Evolutionary conservation across 1,140 invertebrate genomes (phyloP), one percentile per base, ranked within the genome.

Genomic region (Bombus impatiens): DNA sequence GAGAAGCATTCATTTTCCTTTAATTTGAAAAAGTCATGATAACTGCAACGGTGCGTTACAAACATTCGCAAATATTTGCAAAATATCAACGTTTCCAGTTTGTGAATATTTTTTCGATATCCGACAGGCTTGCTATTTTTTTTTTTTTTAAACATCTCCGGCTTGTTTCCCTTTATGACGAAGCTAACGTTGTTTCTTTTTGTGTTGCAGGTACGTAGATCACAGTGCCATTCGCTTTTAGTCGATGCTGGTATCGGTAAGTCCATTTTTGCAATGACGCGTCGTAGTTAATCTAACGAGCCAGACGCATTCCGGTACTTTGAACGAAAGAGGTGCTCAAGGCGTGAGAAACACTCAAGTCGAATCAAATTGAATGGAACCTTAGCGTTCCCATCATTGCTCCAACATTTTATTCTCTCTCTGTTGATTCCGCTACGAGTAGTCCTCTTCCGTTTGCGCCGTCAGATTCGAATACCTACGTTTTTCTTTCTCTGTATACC

Each of bases 181-280:
- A 42, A 15, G 12, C 70, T 44, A 35, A 72, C 8, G 25, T n/a
- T 53, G 15, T 12, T 76, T 59, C 71, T 44, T 87, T 80, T 86
- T 68, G 9, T 87, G 87, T 91, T 91, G 22, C 90, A 92, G 91
- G 91, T 92, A 91, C 76, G 91, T 92, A 86, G 32, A 62, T 42
- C n/a, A 35, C 67, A 8, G 32, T 78, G 72, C n/a, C 37, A 82
- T 79, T 87, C 37, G n/a, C 57, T 42, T 32, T 35, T 37, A 37
- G 40, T 40, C 28, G n/a, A 28, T 32, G 2, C 57, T 8, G n/a
- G 32, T 80, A 35, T 57, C 59, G 89, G 89, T 90, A 76, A 90
- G 89, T 90, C 62, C 37, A 82, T 78, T 90, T 70, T 76, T 37
- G 13, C 59, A 82, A 75, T 47, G 70, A 74, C 62, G 18, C 57